phyloP scores from a whole-genome alignment of 2,797 vertebrate species.

The Columba guinea region DNA sequence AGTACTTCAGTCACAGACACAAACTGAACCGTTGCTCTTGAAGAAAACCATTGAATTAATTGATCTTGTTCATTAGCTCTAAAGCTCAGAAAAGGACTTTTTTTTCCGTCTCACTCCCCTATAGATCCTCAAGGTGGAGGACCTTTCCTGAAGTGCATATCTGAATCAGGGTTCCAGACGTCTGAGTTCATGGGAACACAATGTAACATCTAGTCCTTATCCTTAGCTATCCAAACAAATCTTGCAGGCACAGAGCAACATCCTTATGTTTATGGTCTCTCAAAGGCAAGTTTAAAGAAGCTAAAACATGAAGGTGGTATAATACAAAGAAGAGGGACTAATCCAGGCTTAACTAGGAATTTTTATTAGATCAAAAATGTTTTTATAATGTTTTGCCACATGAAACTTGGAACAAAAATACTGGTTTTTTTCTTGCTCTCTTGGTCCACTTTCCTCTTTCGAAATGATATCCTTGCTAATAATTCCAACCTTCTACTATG shows the following conservation, averaged over 20 bases:
- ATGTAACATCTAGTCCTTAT: not conserved
- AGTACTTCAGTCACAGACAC: not conserved
- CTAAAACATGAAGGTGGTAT: not conserved
- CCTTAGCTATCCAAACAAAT: not conserved
- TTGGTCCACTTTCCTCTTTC: not conserved
- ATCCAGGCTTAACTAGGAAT: not conserved
- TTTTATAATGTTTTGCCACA: not conserved
- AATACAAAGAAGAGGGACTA: not conserved
- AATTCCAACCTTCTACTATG: not conserved
- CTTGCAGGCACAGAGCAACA: not conserved
- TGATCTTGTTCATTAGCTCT: not conserved
- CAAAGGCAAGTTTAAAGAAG: not conserved
- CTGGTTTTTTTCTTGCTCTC: not conserved
- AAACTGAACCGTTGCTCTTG: not conserved
- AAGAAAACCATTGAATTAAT: not conserved
- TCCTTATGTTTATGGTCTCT: not conserved
- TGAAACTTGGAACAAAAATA: not conserved
- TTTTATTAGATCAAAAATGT: not conserved
- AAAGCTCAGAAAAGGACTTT: not conserved
- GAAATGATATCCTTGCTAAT: rapidly evolving
- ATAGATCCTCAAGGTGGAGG: not conserved
- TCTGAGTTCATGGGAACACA: not conserved
- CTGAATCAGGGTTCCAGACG: not conserved
- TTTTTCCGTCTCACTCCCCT: not conserved
- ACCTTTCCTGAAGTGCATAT: not conserved